These are phyloP conservation scores for Proales similis DNA, from an alignment of 1,140 invertebrate genomes.

Conservation along the genomic window DNA sequence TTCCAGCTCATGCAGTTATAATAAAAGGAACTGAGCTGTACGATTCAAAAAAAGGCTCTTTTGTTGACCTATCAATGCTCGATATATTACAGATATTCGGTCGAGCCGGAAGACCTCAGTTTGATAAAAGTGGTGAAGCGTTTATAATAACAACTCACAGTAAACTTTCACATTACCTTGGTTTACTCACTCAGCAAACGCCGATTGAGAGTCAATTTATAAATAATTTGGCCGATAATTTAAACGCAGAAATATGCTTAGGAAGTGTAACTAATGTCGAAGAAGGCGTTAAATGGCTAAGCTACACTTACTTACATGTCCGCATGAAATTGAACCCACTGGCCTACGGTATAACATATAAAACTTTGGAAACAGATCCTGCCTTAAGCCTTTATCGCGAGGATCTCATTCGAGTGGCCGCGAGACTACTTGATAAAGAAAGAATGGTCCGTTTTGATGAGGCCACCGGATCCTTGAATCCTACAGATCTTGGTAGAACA, in stretches of 20 bases:
- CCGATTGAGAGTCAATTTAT: constrained; percentile 97
- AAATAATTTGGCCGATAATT: constrained; percentile 80
- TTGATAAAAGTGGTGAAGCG: constrained; percentile 71
- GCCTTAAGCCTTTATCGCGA: constrained; percentile 64
- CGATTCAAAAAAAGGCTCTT: constrained; percentile 84
- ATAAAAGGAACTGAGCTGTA: constrained; percentile 96
- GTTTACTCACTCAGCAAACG: constrained; percentile 85
- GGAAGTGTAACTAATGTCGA: constrained; percentile 89
- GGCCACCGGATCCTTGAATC: constrained; percentile 69
- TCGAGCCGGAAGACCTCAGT: constrained; percentile 79
- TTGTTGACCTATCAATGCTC: constrained; percentile 87
- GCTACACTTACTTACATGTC: constrained; percentile 91
- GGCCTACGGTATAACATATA: constrained; percentile 73
- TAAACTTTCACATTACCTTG: constrained; percentile 86
- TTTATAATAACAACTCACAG: constrained; percentile 89
- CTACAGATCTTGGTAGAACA: constrained; percentile 79
- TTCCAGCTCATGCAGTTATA: constrained; percentile 93
- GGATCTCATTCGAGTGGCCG: constrained; percentile 70
- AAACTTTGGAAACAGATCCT: constrained; percentile 63
- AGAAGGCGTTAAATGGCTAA: constrained; percentile 94
- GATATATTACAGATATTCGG: constrained; percentile 99
- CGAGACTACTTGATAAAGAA: constrained; percentile 77
- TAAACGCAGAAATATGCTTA: constrained; percentile 86
- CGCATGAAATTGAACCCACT: constrained; percentile 86
- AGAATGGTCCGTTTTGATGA: constrained; percentile 86